Evolutionary conservation across 2,888 invertebrate species (phyloP).

Genomic region (Perdita meconis): DNA sequence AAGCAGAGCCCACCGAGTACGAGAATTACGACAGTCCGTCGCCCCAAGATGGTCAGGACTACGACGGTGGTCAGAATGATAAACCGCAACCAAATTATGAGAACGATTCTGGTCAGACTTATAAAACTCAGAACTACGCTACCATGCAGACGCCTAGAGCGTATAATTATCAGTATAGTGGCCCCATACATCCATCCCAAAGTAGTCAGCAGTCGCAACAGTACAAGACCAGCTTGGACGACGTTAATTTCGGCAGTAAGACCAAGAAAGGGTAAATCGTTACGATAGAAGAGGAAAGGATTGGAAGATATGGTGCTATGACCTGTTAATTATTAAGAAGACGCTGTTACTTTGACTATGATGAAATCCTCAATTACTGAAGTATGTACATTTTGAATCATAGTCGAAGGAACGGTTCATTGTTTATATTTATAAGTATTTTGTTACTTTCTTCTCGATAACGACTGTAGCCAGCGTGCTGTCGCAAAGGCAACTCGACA

Average conservation of each 20-base stretch:
- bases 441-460: neutral
- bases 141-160: conserved; percentile 73
- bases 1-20: conserved; percentile 70
- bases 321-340: conserved; percentile 8
- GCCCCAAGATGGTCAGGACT: conserved; percentile 55
- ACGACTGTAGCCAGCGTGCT: conserved; percentile 4
- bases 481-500: neutral
- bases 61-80: conserved; percentile 50
- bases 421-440: conserved; percentile 10
- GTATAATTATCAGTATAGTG: conserved; percentile 75
- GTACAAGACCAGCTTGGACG: conserved; percentile 71
- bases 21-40: conserved; percentile 71
- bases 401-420: conserved; percentile 4
- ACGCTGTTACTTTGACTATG: conserved; percentile 8
- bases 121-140: conserved; percentile 71
- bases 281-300: neutral
- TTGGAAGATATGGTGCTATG: conserved; percentile 25
- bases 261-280: conserved; percentile 66
- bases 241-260: conserved; percentile 74
- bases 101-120: conserved; percentile 65
- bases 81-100: conserved; percentile 67
- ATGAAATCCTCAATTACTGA: neutral
- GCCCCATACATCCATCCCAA: conserved; percentile 72
- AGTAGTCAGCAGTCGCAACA: conserved; percentile 55
- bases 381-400: neutral